These are phyloP conservation scores for Saccostrea glomerata DNA, from an alignment of 1,140 invertebrate species.

Conservation along the genomic window DNA sequence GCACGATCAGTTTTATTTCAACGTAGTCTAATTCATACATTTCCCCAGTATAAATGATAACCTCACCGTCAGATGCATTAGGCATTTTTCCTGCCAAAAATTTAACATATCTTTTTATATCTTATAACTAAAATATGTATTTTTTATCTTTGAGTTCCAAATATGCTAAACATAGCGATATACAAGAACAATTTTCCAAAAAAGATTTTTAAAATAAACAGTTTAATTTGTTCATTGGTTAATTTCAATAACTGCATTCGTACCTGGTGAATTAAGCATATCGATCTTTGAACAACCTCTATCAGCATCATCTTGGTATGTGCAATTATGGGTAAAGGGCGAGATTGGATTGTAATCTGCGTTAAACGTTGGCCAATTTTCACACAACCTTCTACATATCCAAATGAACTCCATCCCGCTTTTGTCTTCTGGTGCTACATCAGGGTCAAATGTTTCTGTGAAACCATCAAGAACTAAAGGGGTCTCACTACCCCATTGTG, in stretches of 20 bases:
- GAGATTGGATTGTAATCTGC: slow-evolving; percentile 40
- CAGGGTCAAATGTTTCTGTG: slow-evolving; percentile 56
- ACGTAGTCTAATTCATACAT: slow-evolving; percentile 63
- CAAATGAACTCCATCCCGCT: slow-evolving; percentile 62
- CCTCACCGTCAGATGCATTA: slow-evolving; percentile 45
- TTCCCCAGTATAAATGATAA: slow-evolving; percentile 55
- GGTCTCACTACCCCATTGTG: slow-evolving; percentile 50
- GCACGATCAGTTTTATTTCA: slow-evolving; percentile 50
- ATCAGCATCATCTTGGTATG: slow-evolving; percentile 43
- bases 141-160: too few relatives aligned
- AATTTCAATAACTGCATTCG: background rate
- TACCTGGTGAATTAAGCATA: slow-evolving; percentile 56
- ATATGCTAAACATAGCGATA: background rate
- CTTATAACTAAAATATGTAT: too few relatives aligned
- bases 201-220: too few relatives aligned
- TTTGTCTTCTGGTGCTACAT: slow-evolving; percentile 57
- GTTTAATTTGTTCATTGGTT: background rate
- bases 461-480: slow-evolving; percentile 58
- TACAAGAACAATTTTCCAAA: background rate
- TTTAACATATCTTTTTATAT: background rate
- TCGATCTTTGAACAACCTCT: slow-evolving; percentile 61
- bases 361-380: slow-evolving; percentile 62
- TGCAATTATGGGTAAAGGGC: slow-evolving; percentile 35
- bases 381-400: slow-evolving; percentile 63
- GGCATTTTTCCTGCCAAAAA: slow-evolving; percentile 35